Evolutionary conservation across 2,888 invertebrate genomes (phyloP).

Genomic region (Metopia argyrocephala): DNA sequence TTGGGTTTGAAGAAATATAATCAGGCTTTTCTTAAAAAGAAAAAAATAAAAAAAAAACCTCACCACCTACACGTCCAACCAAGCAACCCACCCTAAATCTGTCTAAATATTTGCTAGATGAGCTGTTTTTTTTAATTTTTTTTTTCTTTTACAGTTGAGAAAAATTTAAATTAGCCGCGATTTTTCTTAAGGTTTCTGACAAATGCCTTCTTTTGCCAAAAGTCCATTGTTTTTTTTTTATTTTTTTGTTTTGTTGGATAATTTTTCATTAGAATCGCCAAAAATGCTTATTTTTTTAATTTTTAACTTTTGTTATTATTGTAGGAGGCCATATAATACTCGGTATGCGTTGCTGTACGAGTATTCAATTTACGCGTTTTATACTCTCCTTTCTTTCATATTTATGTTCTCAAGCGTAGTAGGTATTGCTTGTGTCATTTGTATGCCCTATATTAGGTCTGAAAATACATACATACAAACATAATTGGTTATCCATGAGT

Average conservation of each 20-base stretch:
- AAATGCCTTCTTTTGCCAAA: slow-evolving; percentile 51
- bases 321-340: not conserved
- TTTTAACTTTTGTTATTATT: slow-evolving; percentile 27
- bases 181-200: slow-evolving; percentile 69
- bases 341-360: slow-evolving; percentile 37
- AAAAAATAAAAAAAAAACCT: too few relatives aligned
- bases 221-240: slow-evolving; percentile 75
- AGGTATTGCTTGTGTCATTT: slow-evolving; percentile 49
- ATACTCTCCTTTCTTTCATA: slow-evolving; percentile 33
- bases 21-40: slow-evolving; percentile 49
- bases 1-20: slow-evolving; percentile 49
- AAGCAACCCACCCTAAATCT: not conserved
- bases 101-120: slow-evolving; percentile 56
- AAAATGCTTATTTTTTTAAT: slow-evolving; percentile 25
- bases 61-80: slow-evolving; percentile 34
- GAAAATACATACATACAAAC: not conserved
- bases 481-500: too few relatives aligned
- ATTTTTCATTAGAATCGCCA: slow-evolving; percentile 63
- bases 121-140: slow-evolving; percentile 34
- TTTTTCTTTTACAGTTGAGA: slow-evolving; percentile 61
- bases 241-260: slow-evolving; percentile 58
- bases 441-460: too few relatives aligned
- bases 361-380: slow-evolving; percentile 64
- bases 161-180: slow-evolving; percentile 78
- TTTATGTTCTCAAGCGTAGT: too few relatives aligned